Conservation (phyloP, 2,888 invertebrate genomes). For the Amphipyra tragopoginis region DNA sequence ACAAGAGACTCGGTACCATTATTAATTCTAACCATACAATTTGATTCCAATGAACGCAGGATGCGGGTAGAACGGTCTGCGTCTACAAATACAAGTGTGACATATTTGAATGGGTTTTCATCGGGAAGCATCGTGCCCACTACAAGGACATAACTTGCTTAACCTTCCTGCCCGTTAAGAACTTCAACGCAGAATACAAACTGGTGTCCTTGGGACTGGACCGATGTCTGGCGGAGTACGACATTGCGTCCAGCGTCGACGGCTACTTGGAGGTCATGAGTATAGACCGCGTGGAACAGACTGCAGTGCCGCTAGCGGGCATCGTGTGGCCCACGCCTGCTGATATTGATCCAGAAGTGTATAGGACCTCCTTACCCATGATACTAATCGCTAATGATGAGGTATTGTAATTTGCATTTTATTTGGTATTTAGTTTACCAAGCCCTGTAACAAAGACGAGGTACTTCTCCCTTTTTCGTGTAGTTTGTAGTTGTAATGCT, state of each 20-base stretch:
- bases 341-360: conserved; percentile 64
- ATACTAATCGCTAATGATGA: conserved; percentile 91
- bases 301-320: conserved; percentile 89
- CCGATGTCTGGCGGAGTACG: conserved; percentile 90
- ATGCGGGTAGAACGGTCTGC: conserved; percentile 85
- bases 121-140: conserved; percentile 91
- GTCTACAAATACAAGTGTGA: conserved; percentile 82
- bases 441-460: not conserved
- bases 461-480: not conserved
- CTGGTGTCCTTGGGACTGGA: conserved; percentile 91
- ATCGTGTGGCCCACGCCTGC: conserved; percentile 77
- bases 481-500: too few relatives aligned
- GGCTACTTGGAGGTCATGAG: conserved; percentile 81
- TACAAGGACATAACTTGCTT: conserved; percentile 89
- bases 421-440: not conserved
- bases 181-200: conserved; percentile 74
- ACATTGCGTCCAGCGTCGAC: conserved; percentile 82
- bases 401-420: conserved; percentile 73
- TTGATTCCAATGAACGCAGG: conserved; percentile 76
- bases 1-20: too few relatives aligned
- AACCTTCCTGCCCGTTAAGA: conserved; percentile 86
- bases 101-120: conserved; percentile 82
- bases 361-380: conserved; percentile 71
- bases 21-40: not conserved
- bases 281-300: conserved; percentile 91